Conservation (phyloP, 2,797 vertebrate genomes). For the Cossypha caffra region DNA sequence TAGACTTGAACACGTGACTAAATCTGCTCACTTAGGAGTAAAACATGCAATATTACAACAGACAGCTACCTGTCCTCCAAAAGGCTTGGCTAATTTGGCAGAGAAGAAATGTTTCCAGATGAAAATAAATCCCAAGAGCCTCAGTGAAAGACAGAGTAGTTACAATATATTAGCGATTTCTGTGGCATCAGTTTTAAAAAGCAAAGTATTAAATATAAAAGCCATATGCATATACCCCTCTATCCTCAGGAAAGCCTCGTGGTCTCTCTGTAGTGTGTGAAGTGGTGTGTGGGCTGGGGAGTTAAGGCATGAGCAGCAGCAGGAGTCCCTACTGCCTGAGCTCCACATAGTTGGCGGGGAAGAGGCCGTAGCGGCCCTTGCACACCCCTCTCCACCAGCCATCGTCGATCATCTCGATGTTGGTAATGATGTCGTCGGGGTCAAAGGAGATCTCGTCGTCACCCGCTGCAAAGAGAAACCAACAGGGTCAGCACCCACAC, state of each 20-base stretch:
- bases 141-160: conserved; percentile 14
- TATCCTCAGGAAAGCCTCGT: conserved; percentile 44
- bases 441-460: conserved; percentile 98
- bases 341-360: conserved; percentile 97
- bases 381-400: conserved; percentile 98
- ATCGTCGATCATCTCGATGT: conserved; percentile 98
- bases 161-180: conserved; percentile 74
- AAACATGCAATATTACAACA: conserved; percentile 50
- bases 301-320: conserved; percentile 48
- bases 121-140: conserved; percentile 32
- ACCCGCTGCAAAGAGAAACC: conserved; percentile 80
- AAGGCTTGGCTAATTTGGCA: conserved; percentile 60
- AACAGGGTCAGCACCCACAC: neutral
- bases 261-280: conserved; percentile 67
- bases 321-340: conserved; percentile 81
- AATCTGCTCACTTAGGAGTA: neutral
- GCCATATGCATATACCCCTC: conserved; percentile 25
- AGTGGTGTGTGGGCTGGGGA: conserved; percentile 12
- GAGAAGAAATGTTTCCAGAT: conserved; percentile 9
- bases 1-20: conserved; percentile 44
- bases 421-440: conserved; percentile 96
- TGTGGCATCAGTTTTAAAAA: conserved; percentile 70
- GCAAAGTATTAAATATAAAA: conserved; percentile 74
- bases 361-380: conserved; percentile 89
- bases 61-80: conserved; percentile 16